These are phyloP conservation scores for Thermophis baileyi DNA, from an alignment of 2,113 vertebrate species.

Conservation along the genomic window DNA sequence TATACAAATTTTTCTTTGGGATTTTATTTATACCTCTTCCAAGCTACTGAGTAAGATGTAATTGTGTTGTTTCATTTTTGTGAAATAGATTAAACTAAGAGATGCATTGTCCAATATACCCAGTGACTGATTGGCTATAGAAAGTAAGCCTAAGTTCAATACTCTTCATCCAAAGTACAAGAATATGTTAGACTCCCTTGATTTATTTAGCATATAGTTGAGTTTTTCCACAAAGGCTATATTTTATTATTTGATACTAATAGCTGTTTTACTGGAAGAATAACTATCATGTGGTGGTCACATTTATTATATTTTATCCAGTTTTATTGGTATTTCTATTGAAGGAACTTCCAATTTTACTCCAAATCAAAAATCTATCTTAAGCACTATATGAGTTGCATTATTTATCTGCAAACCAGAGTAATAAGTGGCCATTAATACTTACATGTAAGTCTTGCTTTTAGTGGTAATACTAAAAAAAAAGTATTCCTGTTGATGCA, in stretches of 20 bases:
- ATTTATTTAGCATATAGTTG: neutral
- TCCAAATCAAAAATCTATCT: neutral
- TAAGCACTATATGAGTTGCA: neutral
- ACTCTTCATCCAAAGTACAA: neutral
- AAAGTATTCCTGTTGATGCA: neutral
- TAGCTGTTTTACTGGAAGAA: neutral
- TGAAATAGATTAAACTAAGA: neutral
- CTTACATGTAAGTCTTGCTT: neutral
- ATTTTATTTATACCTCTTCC: neutral
- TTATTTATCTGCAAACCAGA: conserved; percentile 10
- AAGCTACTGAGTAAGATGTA: neutral
- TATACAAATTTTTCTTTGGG: neutral
- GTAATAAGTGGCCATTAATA: neutral
- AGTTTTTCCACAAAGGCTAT: neutral
- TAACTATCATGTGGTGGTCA: neutral
- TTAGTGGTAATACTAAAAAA: neutral
- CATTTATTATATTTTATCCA: neutral
- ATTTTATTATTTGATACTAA: neutral
- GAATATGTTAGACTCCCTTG: neutral
- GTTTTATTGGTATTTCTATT: neutral
- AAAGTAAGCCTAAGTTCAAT: neutral
- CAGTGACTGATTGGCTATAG: neutral
- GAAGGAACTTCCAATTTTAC: neutral
- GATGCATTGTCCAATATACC: neutral
- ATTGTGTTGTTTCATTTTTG: neutral